Conservation (phyloP, 2,797 vertebrate genomes). For the Bufotes viridis region DNA sequence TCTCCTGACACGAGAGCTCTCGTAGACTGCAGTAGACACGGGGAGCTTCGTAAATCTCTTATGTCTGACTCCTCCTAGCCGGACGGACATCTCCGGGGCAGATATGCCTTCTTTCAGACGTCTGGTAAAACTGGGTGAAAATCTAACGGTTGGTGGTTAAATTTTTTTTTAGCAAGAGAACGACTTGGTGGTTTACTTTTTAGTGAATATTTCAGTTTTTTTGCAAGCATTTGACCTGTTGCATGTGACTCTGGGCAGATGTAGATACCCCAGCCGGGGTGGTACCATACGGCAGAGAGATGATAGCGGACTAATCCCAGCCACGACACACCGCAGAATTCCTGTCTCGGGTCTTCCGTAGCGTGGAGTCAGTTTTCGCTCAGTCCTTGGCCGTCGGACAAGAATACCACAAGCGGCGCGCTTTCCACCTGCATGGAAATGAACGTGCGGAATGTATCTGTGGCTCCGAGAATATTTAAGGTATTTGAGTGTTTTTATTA, state of each 20-base stretch:
- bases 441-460: slow-evolving; percentile 24
- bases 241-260: not conserved
- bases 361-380: not conserved
- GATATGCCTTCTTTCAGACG: not conserved
- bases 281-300: not conserved
- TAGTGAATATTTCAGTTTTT: not conserved
- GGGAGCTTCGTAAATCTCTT: not conserved
- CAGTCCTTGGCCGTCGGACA: too few species aligned
- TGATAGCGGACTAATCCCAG: not conserved
- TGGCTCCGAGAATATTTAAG: slow-evolving; percentile 16
- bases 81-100: too few species aligned
- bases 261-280: not conserved
- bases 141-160: not conserved
- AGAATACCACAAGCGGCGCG: not conserved
- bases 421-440: slow-evolving; percentile 32
- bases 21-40: too few species aligned
- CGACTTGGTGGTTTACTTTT: not conserved
- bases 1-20: not conserved
- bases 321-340: not conserved
- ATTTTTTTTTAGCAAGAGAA: not conserved
- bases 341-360: not conserved
- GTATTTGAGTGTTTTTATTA: slow-evolving; percentile 40
- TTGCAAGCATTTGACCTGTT: not conserved
- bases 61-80: too few species aligned
- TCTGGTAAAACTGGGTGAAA: not conserved